Evolutionary conservation across 1,140 invertebrate species (phyloP).

Genomic region (Meloidogyne hapla): DNA sequence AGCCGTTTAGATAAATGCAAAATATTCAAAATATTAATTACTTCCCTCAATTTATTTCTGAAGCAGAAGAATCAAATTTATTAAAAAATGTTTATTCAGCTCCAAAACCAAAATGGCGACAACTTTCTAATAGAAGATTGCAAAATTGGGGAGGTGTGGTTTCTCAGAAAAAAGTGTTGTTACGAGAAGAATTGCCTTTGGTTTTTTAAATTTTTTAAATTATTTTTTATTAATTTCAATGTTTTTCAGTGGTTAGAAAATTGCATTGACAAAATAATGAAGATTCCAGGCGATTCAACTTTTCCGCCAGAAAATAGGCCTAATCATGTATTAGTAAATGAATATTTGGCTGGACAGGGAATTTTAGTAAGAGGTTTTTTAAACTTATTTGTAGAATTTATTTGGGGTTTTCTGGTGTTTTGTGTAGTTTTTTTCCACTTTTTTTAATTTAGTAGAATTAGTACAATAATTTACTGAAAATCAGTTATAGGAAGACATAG

Average conservation of each 20-base stretch:
- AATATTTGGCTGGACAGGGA: conserved; percentile 87
- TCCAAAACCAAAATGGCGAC: conserved; percentile 93
- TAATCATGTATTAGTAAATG: conserved; percentile 94
- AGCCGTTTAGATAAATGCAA: no score
- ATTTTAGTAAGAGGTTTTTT: conserved; percentile 72
- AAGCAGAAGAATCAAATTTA: conserved; percentile 77
- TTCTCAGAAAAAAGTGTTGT: conserved; percentile 45
- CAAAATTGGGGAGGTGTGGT: conserved; percentile 84
- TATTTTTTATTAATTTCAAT: conserved; percentile 9
- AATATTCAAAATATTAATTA: conserved; percentile 75
- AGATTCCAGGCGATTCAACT: neutral
- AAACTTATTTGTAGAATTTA: conserved; percentile 27
- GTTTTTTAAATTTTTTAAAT: conserved; percentile 30
- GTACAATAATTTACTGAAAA: no score
- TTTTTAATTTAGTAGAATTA: no score
- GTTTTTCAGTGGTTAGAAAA: conserved; percentile 16
- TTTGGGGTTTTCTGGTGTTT: neutral
- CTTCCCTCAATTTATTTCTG: conserved; percentile 84
- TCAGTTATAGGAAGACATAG: no score
- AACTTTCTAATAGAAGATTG: conserved; percentile 80
- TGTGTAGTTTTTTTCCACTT: no score
- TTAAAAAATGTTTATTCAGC: conserved; percentile 65
- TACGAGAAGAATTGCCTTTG: conserved; percentile 49
- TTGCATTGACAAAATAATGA: conserved; percentile 23
- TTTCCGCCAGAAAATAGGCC: conserved; percentile 75